Evolutionary conservation across 2,113 vertebrate species (phyloP), one percentile per base, ranked within the genome.

Genomic region (Oceanodroma tethys): DNA sequence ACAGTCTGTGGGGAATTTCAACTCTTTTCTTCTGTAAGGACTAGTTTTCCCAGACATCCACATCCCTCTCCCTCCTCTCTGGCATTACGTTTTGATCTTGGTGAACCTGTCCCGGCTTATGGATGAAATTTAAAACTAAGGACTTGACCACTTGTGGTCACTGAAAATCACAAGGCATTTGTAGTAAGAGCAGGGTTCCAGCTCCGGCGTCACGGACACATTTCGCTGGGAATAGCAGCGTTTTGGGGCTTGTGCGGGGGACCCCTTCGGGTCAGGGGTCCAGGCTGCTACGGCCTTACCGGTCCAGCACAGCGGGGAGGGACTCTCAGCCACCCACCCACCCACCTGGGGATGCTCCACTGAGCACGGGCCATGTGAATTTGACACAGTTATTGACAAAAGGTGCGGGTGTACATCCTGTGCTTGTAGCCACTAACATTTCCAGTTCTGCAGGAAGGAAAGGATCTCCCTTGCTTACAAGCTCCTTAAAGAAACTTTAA

Each of bases 21-120:
- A 20, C 66, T 76, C 66, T 92, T 95, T 91, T 91, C 58, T 93
- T 91, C 91, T 95, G 11, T 91, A 95, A 95, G 95, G 55, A 43
- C 89, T 90, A 43, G 62, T 94, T 95, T 96, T 93, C 88, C 72
- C 91, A 94, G 94, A 94, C 93, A 65, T 72, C 30, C 76, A 47
- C 2, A 2, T 55, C n/a, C 65, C 45, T 84, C 8, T 93, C 60
- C 52, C 60, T 95, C 38, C 47, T 66, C 80, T 55, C 36, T 85
- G 78, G 70, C 25, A 36, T 71, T 86, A 90, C 42, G 5, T 91
- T 96, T 95, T 96, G 80, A 95, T 96, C 93, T 92, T 76, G n/a
- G 26, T 75, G 81, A 95, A 96, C 95, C 94, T 97, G 93, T 94
- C 88, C 11, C 17, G 1, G 17, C 20, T 67, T 81, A 81, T 55